Percentiles rank a stretch among this genome's conserved stretches.
Conservation (phyloP, 2,888 invertebrate species). For the Sialis lutaria region DNA sequence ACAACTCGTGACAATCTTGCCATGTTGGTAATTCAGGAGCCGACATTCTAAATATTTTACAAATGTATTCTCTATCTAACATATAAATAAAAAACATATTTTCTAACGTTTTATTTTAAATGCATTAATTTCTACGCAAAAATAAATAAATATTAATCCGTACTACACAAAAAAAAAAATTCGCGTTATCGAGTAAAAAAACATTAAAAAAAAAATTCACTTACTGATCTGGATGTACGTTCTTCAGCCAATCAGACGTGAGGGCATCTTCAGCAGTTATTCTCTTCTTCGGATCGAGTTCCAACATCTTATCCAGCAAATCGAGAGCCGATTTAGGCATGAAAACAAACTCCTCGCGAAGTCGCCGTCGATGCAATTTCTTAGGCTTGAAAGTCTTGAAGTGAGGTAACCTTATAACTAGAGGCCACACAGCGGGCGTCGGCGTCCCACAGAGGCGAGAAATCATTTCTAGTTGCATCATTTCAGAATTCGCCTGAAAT, state of each 20-base stretch:
- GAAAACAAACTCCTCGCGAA: slow-evolving; percentile 85
- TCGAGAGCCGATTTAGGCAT: slow-evolving; percentile 81
- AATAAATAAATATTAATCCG: neutral
- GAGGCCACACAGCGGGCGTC: slow-evolving; percentile 91
- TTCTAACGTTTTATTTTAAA: slow-evolving; percentile 8
- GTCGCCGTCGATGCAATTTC: slow-evolving; percentile 69
- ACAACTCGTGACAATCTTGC: slow-evolving; percentile 98
- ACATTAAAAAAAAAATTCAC: slow-evolving; percentile 21
- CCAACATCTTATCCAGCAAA: slow-evolving; percentile 87
- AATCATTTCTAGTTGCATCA: slow-evolving; percentile 87
- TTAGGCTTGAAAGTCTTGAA: slow-evolving; percentile 87
- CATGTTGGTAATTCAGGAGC: slow-evolving; percentile 77
- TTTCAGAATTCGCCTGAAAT: slow-evolving; percentile 71
- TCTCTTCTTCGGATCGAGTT: slow-evolving; percentile 83
- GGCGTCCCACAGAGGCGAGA: slow-evolving; percentile 91
- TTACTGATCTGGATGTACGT: slow-evolving; percentile 79
- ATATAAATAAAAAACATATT: slow-evolving; percentile 6
- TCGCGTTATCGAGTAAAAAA: slow-evolving; percentile 6
- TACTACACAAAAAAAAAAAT: no score
- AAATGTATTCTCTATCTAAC: no score
- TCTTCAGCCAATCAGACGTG: slow-evolving; percentile 80
- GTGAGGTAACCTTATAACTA: slow-evolving; percentile 80
- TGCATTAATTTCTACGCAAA: neutral
- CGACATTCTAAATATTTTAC: slow-evolving; percentile 42
- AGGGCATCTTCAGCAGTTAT: slow-evolving; percentile 91